Base-by-base conservation (phyloP, 2,797 vertebrate species). In the Crossoptilon crossoptilon region DNA sequence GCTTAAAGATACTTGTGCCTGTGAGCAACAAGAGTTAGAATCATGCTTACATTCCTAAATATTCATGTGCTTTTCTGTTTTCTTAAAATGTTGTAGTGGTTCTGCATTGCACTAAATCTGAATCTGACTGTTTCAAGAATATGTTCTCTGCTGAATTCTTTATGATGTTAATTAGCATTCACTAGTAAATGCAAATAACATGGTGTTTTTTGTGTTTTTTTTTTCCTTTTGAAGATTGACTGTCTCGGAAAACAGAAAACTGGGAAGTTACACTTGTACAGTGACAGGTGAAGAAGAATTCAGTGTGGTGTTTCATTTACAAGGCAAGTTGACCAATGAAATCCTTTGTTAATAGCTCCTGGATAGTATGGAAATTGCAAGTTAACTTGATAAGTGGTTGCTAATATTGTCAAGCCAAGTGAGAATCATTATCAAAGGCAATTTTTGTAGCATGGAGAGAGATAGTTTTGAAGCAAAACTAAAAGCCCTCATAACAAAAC, bases 231-330 rank as follows among this genome's bases (percentile, higher is more conserved):
- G 4, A 76, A 98, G 98, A 81, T 91, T 97, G 84, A 66, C 13
- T 24, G 27, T 98, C 59, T 59, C 21, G 18, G 91, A 95, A 12
- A 87, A 27, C 27, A 93, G 92, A 63, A 88, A 97, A 4, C 48
- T 98, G 92, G 97, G 96, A 85, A 97, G 13, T 53, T 98, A 98
- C 72, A 93, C 55, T 46, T 98, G 98, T 84, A 29, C 91, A 74
- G 93, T 98, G 93, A 92, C 92, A 90, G 94, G 88, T 33, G 18
- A 77, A 79, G 39, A 91, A 81, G 78, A 97, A 91, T 33, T 90
- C 44, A 95, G n/a, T 4, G 97, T 94, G 73, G 67, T 56, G 4
- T 98, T 98, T 97, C 43, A 93, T 87, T 94, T 98, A 55, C 92
- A 95, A 94, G 98, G 98, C 98, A 96, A 98, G 96, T 94, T 75